Percentiles rank a stretch among this genome's conserved stretches.
These are phyloP conservation scores for Drosophila aff. DNA, from an alignment of 1,140 invertebrate genomes.

Conservation along the genomic window DNA sequence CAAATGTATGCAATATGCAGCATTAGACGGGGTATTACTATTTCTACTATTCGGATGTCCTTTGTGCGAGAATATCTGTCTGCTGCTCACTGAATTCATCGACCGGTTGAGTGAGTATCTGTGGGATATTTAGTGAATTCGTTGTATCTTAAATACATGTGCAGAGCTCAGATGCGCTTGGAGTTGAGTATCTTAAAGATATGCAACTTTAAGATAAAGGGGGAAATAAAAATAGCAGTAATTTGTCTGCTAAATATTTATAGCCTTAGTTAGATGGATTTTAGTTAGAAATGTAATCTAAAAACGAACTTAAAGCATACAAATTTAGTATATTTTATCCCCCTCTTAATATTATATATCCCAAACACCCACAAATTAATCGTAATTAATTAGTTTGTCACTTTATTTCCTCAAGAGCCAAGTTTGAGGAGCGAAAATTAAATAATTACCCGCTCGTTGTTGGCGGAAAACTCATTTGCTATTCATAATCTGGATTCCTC, in stretches of 20 bases:
- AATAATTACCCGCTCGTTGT: conserved; percentile 38
- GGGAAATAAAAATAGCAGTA: not conserved
- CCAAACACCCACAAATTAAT: not conserved
- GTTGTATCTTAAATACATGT: conserved; percentile 1
- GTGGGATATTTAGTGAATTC: conserved; percentile 9
- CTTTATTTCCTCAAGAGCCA: not conserved
- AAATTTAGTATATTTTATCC: not conserved
- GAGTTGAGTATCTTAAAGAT: not conserved
- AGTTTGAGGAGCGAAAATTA: conserved; percentile 7
- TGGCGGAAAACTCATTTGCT: conserved; percentile 11
- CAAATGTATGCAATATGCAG: conserved; percentile 70
- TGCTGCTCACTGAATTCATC: conserved; percentile 8
- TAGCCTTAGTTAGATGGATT: not conserved
- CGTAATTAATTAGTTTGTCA: conserved; percentile 1
- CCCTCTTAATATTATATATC: too few relatives aligned
- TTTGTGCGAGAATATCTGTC: conserved; percentile 18
- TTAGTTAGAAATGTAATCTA: not conserved
- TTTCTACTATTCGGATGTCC: conserved; percentile 17
- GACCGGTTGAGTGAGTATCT: conserved; percentile 7
- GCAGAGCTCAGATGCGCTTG: not conserved
- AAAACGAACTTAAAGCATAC: not conserved
- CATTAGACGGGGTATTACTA: conserved; percentile 11
- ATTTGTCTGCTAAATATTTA: not conserved
- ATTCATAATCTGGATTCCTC: conserved; percentile 46
- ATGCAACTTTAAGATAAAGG: not conserved